A percentile compares a stretch with the other conserved stretches of the same genome.
Evolutionary conservation across 1,140 invertebrate species (phyloP).

Genomic region (Ruditapes philippinarum): DNA sequence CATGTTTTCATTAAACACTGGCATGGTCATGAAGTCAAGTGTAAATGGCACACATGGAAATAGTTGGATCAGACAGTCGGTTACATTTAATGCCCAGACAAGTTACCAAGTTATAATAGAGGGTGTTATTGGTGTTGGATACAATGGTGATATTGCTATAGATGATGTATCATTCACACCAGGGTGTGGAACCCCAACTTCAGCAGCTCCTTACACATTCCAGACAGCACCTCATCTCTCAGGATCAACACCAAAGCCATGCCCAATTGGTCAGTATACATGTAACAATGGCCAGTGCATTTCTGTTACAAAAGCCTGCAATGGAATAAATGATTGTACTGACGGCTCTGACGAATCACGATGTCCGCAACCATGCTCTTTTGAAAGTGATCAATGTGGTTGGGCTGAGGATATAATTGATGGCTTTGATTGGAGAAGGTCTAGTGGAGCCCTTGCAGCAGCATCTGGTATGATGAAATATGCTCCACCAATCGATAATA

Average conservation of each 20-base stretch:
- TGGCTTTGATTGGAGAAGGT: slow-evolving; percentile 75
- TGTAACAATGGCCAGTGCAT: slow-evolving; percentile 80
- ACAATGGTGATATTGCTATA: slow-evolving; percentile 91
- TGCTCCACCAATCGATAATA: slow-evolving; percentile 74
- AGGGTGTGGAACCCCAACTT: slow-evolving; percentile 77
- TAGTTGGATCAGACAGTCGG: slow-evolving; percentile 74
- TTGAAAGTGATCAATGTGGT: slow-evolving; percentile 78
- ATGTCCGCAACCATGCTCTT: slow-evolving; percentile 74
- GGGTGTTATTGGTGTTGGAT: slow-evolving; percentile 90
- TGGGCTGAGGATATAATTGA: slow-evolving; percentile 73
- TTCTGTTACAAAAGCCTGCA: slow-evolving; percentile 87
- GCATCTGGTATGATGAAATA: slow-evolving; percentile 58
- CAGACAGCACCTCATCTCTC: slow-evolving; percentile 51
- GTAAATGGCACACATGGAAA: slow-evolving; percentile 76
- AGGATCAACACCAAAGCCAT: slow-evolving; percentile 71
- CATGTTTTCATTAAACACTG: slow-evolving; percentile 64
- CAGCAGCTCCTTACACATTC: slow-evolving; percentile 9
- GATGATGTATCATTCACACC: slow-evolving; percentile 90
- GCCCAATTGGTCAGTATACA: slow-evolving; percentile 75
- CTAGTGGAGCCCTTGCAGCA: slow-evolving; percentile 65
- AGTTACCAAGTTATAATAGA: slow-evolving; percentile 86
- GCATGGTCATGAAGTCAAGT: slow-evolving; percentile 58
- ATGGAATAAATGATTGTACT: slow-evolving; percentile 90
- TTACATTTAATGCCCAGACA: slow-evolving; percentile 62
- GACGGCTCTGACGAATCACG: slow-evolving; percentile 81